A percentile compares a stretch with the other conserved stretches of the same genome.
Evolutionary conservation across 2,888 invertebrate species (phyloP).

Genomic region (Pilophorus perplexus): DNA sequence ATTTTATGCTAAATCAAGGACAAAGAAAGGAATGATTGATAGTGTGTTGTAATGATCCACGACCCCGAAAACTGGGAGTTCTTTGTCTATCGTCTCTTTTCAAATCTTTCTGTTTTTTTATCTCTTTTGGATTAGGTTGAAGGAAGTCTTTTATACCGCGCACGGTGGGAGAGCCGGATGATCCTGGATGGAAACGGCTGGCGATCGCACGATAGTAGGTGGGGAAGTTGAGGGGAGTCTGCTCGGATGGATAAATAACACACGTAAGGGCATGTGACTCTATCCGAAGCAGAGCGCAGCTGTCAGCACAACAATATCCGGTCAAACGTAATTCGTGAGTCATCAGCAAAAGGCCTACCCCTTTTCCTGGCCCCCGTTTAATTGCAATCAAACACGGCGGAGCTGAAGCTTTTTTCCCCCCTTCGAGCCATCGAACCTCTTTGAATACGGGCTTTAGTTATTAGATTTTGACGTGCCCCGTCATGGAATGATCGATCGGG

Average conservation of each 20-base stretch:
- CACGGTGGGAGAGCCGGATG: conserved; percentile 11
- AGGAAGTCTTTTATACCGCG: no score
- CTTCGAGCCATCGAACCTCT: background rate
- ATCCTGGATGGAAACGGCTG: background rate
- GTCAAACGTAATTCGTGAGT: conserved; percentile 41
- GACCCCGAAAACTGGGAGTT: no score
- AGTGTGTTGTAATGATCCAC: no score
- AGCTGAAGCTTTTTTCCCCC: conserved; percentile 1
- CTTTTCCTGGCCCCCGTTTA: conserved; percentile 30
- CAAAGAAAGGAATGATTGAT: no score
- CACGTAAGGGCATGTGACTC: conserved; percentile 34
- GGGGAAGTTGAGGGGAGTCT: conserved; percentile 9
- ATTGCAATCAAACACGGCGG: conserved; percentile 41
- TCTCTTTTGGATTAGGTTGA: no score
- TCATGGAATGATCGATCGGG: conserved; percentile 42
- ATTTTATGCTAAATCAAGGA: no score
- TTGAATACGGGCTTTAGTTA: conserved; percentile 41
- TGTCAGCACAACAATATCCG: conserved; percentile 41
- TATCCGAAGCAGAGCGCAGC: conserved; percentile 24
- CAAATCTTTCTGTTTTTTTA: no score
- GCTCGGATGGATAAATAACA: conserved; percentile 21
- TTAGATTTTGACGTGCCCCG: conserved; percentile 42
- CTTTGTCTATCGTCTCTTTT: no score
- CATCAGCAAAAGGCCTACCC: conserved; percentile 38
- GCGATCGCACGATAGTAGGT: background rate